Percentiles rank a stretch among this genome's conserved stretches.
Conservation (phyloP, 2,888 invertebrate genomes). For the Aplocera efformata region DNA sequence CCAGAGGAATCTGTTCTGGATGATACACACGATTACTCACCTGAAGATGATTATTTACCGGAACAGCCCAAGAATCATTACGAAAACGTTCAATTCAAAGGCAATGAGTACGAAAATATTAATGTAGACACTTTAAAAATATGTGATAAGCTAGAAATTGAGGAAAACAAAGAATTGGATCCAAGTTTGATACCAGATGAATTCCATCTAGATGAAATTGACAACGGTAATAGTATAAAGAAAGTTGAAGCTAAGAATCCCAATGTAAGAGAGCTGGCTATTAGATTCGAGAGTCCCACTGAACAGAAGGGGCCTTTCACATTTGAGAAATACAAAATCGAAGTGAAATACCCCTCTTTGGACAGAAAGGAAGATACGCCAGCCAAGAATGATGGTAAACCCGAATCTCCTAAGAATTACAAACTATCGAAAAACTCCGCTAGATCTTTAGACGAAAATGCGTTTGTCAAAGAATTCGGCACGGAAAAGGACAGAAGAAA, state of each 20-base stretch:
- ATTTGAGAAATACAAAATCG: constrained; percentile 75
- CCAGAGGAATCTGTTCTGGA: background rate
- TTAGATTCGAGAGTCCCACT: constrained; percentile 83
- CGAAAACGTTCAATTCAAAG: constrained; percentile 31
- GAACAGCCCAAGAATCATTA: constrained; percentile 30
- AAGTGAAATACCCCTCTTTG: constrained; percentile 60
- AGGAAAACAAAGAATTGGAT: constrained; percentile 28
- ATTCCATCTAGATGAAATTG: constrained; percentile 37
- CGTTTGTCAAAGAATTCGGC: constrained; percentile 85
- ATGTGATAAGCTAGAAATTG: constrained; percentile 55
- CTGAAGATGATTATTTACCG: no score
- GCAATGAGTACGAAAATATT: constrained; percentile 61
- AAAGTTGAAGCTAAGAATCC: constrained; percentile 48
- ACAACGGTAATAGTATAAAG: constrained; percentile 58
- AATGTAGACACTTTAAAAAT: constrained; percentile 58
- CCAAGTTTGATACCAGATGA: background rate
- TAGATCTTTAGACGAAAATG: constrained; percentile 86
- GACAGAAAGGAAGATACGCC: constrained; percentile 53
- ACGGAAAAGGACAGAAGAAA: constrained; percentile 77
- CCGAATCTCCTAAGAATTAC: constrained; percentile 75
- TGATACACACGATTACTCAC: background rate
- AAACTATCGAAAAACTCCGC: constrained; percentile 82
- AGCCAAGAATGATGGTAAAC: constrained; percentile 43
- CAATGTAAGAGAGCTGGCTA: constrained; percentile 83
- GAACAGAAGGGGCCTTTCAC: constrained; percentile 79